Evolutionary conservation across 2,888 invertebrate species (phyloP), one percentile per base, ranked within the genome.

Genomic region (Hyles lineata): DNA sequence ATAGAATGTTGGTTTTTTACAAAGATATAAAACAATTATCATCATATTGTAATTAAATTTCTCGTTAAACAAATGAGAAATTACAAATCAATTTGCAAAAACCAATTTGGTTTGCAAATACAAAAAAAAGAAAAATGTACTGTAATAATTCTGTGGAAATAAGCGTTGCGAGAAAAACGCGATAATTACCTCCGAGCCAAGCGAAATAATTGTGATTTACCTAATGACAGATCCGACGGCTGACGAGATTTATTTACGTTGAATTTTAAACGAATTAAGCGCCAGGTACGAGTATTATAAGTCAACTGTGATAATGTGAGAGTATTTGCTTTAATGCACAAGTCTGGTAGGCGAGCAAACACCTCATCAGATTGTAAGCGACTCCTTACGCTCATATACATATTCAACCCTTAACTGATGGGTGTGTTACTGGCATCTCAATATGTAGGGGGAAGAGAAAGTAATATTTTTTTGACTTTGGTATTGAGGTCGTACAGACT

Each of bases 131-230:
- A 62, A 21, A 62, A 71, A 62, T 52, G 29, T 52, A 52, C 25
- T 61, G 17, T 43, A 58, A 19, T 9, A 72, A 63, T 25, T 35
- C 15, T 58, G 23, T 23, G 9, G 25, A 58, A 75, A 76, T 79
- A 78, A 75, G 77, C 78, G 79, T 79, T 75, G 75, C 73, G 75
- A 77, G 76, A 76, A 76, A 82, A 80, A 80, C 77, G 77, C 76
- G 76, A 75, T 79, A 82, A 85, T 82, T 81, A 78, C 79, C 79
- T 78, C 80, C 81, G 80, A 80, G 75, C 77, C 78, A 78, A 76
- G 78, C 76, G 75, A 79, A 79, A 85, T 87, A 87, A 87, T 87
- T 87, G 82, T 86, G 83, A 86, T 85, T 85, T 87, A 63, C 58
- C 72, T 67, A 87, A 87, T 85, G 85, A 82, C 80, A 81, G 76